These are phyloP conservation scores for Caenorhabditis wallacei DNA, from an alignment of 2,888 invertebrate species.

Conservation along the genomic window DNA sequence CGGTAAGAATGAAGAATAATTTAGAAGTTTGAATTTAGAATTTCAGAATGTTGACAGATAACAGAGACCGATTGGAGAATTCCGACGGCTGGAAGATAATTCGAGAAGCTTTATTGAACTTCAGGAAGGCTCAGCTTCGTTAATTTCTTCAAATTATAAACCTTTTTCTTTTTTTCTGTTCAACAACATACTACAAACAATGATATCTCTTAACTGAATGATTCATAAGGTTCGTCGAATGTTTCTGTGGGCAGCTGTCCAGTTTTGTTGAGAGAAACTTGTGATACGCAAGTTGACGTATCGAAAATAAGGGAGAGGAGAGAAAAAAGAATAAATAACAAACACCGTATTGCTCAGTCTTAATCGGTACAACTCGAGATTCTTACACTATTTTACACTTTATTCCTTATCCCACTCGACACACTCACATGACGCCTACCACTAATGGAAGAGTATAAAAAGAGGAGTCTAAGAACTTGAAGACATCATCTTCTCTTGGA, in stretches of 20 bases:
- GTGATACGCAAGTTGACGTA: neutral
- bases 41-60: neutral
- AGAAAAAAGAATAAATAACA: neutral
- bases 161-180: neutral
- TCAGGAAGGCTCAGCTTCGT: neutral
- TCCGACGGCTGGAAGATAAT: neutral
- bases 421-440: neutral
- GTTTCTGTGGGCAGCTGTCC: neutral
- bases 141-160: neutral
- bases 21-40: neutral
- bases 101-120: neutral
- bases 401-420: neutral
- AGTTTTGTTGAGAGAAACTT: neutral
- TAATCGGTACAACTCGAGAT: neutral
- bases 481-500: neutral
- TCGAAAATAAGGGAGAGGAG: neutral
- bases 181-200: neutral
- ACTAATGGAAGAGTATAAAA: constrained; percentile 1
- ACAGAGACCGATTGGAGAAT: neutral
- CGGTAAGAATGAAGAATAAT: neutral
- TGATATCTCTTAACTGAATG: too few species aligned
- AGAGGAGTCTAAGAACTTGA: neutral
- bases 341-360: neutral
- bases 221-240: neutral
- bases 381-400: neutral